Evolutionary conservation across 2,888 invertebrate genomes (phyloP), one percentile per base, ranked within the genome.

Genomic region (Polydrusus tereticollis): DNA sequence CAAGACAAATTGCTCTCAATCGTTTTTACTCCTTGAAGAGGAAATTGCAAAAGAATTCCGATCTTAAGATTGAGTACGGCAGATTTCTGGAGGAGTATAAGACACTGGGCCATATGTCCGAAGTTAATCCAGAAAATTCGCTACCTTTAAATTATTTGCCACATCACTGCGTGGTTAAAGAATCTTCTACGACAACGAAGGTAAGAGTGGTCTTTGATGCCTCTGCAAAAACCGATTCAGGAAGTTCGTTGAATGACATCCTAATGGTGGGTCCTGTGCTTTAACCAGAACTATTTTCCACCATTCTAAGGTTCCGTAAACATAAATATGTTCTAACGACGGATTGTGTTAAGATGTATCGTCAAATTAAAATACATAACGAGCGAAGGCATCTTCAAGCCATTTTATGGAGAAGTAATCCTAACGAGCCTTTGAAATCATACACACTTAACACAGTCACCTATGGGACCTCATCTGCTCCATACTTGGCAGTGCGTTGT

Each of bases 391-490:
- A n/a, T n/a, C 5, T 7, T 29, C 29, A 7, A 29, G 29, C 29
- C 29, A 29, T 29, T 7, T 29, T 29, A 29, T 29, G 29, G 29
- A 29, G 29, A 29, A 29, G 7, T 29, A 29, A 29, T 29, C 29
- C 29, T 29, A 29, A 7, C 29, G 29, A 29, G 4, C 29, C 29
- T n/a, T n/a, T n/a, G n/a, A n/a, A n/a, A n/a, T n/a, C n/a, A n/a
- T n/a, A n/a, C n/a, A n/a, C n/a, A n/a, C n/a, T n/a, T n/a, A 65
- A 60, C 8, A 72, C 73, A 0, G 68, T 76, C 4, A 73, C 74
- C 1, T 77, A 76, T 64, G 70, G 70, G n/a, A 73, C 73, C 0
- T 57, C 68, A n/a, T 20, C 72, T 10, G 72, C 66, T 5, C 41
- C 74, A 12, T 75, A 52, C 38, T 57, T 75, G 12, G 68, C 72